phyloP scores from a whole-genome alignment of 2,888 invertebrate genomes.

The Esperia sulphurella region DNA sequence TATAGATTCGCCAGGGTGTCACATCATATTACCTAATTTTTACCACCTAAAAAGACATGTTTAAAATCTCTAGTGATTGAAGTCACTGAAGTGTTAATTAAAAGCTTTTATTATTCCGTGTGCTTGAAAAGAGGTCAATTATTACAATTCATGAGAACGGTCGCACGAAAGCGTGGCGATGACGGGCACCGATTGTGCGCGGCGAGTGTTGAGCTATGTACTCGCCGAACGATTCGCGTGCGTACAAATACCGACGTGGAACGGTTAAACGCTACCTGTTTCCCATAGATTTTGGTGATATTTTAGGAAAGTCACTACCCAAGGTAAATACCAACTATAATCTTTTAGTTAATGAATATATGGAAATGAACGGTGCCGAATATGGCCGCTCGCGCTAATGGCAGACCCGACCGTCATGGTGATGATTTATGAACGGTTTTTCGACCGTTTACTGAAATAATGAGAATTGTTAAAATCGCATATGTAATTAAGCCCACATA shows the following conservation, averaged over 20 bases:
- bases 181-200: constrained; percentile 39
- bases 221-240: constrained; percentile 8
- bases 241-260: neutral
- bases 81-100: constrained; percentile 33
- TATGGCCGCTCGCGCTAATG: constrained; percentile 41
- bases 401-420: constrained; percentile 28
- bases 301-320: neutral
- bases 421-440: constrained; percentile 63
- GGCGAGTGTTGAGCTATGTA: constrained; percentile 17
- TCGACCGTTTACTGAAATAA: constrained; percentile 61
- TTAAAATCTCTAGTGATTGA: neutral
- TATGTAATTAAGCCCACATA: constrained; percentile 24
- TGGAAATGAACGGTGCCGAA: constrained; percentile 53
- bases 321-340: neutral
- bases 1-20: no score
- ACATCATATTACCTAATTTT: no score
- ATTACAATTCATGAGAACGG: constrained; percentile 44
- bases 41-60: no score
- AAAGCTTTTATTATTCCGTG: constrained; percentile 36
- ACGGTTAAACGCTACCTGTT: neutral
- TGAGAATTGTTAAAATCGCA: constrained; percentile 43
- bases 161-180: constrained; percentile 38
- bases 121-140: constrained; percentile 37
- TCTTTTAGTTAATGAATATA: constrained; percentile 53
- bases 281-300: neutral